Evolutionary conservation across 2,113 vertebrate species (phyloP), one percentile per base, ranked within the genome.

Genomic region (Lucifuga dentata): DNA sequence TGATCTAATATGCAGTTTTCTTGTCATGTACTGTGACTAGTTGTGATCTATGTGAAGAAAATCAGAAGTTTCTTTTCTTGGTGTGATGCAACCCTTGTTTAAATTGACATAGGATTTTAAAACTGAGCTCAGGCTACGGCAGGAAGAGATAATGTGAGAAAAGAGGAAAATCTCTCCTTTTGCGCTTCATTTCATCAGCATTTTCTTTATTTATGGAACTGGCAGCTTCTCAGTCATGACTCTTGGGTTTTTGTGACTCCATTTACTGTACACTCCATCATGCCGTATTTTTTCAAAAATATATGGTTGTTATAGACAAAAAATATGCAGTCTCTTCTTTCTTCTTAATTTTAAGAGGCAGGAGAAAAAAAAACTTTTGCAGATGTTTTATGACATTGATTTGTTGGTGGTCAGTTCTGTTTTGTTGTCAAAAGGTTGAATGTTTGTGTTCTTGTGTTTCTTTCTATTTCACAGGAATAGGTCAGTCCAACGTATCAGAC

Each of bases 101-200:
- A 68, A 39, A 43, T 40, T 19, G 36, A 43, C n/a, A 16, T 51
- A 10, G 11, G 23, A 40, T 66, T 56, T 32, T 41, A 24, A 61
- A 73, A 50, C 9, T 35, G 48, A 44, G 21, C 7, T 40, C 10
- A n/a, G n/a, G 65, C 50, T 52, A 24, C 55, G 53, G 57, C 44
- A 21, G 56, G 38, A 51, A 56, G 33, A 66, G 17, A 63, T 26
- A 39, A 36, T 61, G 60, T 45, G 19, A 56, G 46, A 60, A 60
- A 39, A 45, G 15, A 43, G 33, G 23, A 26, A 38, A 60, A 41
- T 35, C 40, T 67, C 26, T 45, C 32, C 36, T 36, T 16, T 81
- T 78, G 36, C 64, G 73, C 2, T 76, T 79, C 19, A 73, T 81
- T 75, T 81, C 67, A 70, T 79, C 71, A 73, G 68, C 73, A 70